Evolutionary conservation across 2,888 invertebrate species (phyloP), one percentile per base, ranked within the genome.

Genomic region (Orgyia antiqua): DNA sequence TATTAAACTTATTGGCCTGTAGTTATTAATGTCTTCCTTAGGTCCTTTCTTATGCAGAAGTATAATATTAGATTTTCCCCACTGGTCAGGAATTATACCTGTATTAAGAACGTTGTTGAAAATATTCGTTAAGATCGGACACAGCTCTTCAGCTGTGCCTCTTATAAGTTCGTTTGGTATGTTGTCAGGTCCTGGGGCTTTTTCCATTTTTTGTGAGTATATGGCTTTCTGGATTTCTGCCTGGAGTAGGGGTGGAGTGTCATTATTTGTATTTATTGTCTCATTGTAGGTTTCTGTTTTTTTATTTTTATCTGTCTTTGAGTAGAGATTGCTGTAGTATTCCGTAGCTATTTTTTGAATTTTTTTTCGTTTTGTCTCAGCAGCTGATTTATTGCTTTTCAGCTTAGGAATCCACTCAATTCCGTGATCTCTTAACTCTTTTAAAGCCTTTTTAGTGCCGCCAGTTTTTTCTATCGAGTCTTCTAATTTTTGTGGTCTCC

Each of bases 351-450:
- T 2, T 20, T 21, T 29, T 4, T 21, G n/a, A 15, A 29, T 20
- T 20, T 20, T 1, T 1, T 9, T n/a, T n/a, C 20, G 20, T 3
- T 15, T 15, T 15, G 15, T 15, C 12, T 3, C 13, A 10, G 8
- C 8, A 4, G 9, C 9, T 3, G 15, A 12, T 26, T 3, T 19
- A 15, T 28, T 10, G 7, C 11, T 27, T 12, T 19, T 41, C 25
- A 35, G 13, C 15, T 36, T 44, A 13, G 40, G 31, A 36, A 47
- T 44, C 39, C 39, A 42, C 37, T 35, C 31, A 8, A 25, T 41
- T 10, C 39, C 37, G 10, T 35, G 4, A 35, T 40, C 41, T 5
- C 35, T 10, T 10, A 48, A 33, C 32, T 43, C 34, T 15, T 41
- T 45, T 10, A 42, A 29, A 4, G 39, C 44, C 31, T 45, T 45